phyloP scores from a whole-genome alignment of 2,113 vertebrate species.

The Cyprinus carpio region DNA sequence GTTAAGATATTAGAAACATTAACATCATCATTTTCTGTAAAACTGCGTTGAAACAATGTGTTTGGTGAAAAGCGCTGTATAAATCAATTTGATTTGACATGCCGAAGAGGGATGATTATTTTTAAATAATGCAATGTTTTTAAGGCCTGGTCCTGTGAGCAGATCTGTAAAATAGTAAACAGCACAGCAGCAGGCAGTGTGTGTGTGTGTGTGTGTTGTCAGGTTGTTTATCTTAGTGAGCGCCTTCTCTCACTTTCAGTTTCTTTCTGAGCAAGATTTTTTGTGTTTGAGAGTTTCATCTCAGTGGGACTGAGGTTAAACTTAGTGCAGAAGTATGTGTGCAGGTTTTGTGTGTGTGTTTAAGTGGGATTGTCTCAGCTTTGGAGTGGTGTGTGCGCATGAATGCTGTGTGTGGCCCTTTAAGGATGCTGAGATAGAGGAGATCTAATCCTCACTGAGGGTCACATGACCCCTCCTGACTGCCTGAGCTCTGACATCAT shows the following conservation, averaged over 20 bases:
- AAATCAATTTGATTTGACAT: neutral
- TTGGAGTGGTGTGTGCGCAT: slow-evolving; percentile 5
- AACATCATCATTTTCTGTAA: neutral
- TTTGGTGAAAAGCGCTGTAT: neutral
- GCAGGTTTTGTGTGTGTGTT: neutral
- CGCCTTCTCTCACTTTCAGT: neutral
- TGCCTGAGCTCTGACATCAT: slow-evolving; percentile 68
- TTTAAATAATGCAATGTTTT: neutral
- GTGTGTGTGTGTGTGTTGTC: neutral
- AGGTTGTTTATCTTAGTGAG: neutral
- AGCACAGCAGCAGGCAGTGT: neutral
- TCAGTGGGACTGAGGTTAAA: slow-evolving; percentile 4
- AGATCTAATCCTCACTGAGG: slow-evolving; percentile 62
- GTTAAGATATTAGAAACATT: neutral
- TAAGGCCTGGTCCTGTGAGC: neutral
- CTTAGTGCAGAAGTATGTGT: neutral
- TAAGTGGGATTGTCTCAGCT: neutral
- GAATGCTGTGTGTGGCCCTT: slow-evolving; percentile 55
- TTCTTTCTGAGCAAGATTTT: neutral
- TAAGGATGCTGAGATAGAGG: slow-evolving; percentile 52
- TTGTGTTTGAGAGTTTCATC: neutral
- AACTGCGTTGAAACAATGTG: neutral
- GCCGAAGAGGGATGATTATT: neutral
- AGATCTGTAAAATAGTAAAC: neutral
- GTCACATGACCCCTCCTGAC: slow-evolving; percentile 55